Evolutionary conservation across 2,888 invertebrate genomes (phyloP).

Genomic region (Cartodere bifasciata): DNA sequence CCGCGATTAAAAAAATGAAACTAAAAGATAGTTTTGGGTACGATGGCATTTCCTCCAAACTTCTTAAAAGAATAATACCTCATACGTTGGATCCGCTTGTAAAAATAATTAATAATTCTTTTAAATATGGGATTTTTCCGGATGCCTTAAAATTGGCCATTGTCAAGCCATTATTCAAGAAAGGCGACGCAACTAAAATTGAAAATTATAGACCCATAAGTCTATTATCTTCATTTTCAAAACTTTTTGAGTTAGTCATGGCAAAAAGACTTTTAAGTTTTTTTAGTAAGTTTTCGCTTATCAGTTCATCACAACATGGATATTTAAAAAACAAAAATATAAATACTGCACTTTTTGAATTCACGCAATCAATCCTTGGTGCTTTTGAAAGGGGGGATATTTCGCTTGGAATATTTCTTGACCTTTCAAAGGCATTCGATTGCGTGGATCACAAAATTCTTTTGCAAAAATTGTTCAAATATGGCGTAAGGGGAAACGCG

Average conservation of each 20-base stretch:
- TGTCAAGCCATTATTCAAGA: conserved; percentile 8
- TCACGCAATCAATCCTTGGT: conserved; percentile 4
- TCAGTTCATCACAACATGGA: conserved; percentile 4
- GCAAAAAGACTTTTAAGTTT: conserved; percentile 4
- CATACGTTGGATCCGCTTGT: too few species aligned
- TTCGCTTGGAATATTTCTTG: conserved; percentile 6
- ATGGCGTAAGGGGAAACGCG: conserved; percentile 5
- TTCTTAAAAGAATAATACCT: too few species aligned
- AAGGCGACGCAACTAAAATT: conserved; percentile 2
- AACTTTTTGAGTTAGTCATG: conserved; percentile 6
- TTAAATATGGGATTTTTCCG: too few species aligned
- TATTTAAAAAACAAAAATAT: conserved; percentile 4
- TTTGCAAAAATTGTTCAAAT: conserved; percentile 5
- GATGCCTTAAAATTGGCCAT: conserved; percentile 8
- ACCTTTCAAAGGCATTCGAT: conserved; percentile 9
- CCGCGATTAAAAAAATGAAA: too few species aligned
- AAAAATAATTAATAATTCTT: too few species aligned
- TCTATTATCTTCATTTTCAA: conserved; percentile 4
- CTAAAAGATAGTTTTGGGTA: too few species aligned
- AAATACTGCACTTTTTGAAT: conserved; percentile 6
- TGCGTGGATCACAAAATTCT: conserved; percentile 7
- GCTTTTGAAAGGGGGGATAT: conserved; percentile 5
- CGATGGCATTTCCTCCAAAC: too few species aligned
- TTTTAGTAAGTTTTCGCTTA: conserved; percentile 4
- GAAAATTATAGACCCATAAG: conserved; percentile 9